Conservation (phyloP, 2,113 vertebrate species). For the Ailurus styani region DNA sequence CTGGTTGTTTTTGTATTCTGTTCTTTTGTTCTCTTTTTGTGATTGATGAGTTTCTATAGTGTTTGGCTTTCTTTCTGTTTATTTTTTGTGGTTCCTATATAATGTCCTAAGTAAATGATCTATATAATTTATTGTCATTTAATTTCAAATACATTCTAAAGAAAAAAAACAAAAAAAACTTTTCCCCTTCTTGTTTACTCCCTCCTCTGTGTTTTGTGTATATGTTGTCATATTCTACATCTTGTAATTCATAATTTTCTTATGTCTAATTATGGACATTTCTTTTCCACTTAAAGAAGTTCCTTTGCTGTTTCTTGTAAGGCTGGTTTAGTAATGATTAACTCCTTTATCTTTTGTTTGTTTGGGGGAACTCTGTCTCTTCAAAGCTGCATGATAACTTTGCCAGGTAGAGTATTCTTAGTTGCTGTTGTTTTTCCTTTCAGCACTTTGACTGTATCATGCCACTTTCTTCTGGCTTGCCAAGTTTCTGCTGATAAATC, state of each 20-base stretch:
- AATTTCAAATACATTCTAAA: not conserved
- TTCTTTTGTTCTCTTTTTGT: not conserved
- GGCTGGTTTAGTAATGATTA: not conserved
- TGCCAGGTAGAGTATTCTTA: not conserved
- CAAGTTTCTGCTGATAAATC: not conserved
- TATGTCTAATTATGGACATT: not conserved
- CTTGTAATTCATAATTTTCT: not conserved
- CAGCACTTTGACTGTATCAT: not conserved
- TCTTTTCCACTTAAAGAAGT: not conserved
- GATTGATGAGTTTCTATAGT: not conserved
- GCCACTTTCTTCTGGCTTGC: not conserved
- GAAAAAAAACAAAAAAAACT: not conserved
- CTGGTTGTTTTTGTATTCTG: not conserved
- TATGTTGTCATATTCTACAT: not conserved
- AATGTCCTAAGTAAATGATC: not conserved
- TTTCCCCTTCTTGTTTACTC: not conserved
- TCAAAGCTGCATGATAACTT: not conserved
- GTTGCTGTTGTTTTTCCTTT: not conserved
- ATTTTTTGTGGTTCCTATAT: not conserved
- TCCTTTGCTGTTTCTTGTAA: not conserved
- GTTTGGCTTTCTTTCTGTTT: not conserved
- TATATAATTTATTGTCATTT: not conserved
- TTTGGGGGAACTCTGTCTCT: not conserved
- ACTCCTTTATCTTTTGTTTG: not conserved
- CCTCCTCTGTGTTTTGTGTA: not conserved